These are phyloP conservation scores for Scylla paramamosain DNA, from an alignment of 1,140 invertebrate genomes.

Conservation along the genomic window DNA sequence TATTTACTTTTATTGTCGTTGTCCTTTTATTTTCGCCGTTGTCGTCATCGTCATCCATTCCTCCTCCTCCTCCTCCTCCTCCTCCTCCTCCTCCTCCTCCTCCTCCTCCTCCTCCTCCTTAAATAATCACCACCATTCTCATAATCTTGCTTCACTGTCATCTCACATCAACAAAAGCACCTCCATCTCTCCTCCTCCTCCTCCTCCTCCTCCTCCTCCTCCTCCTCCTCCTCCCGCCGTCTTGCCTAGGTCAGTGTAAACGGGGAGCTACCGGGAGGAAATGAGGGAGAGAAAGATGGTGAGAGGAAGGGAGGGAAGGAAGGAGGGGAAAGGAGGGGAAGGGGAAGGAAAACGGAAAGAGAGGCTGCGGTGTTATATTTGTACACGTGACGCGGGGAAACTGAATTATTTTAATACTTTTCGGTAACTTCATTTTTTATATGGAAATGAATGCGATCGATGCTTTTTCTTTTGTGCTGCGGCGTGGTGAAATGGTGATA, in stretches of 20 bases:
- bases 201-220: not conserved
- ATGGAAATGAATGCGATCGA: no score
- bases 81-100: not conserved
- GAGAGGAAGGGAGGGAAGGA: not conserved
- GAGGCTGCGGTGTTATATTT: not conserved
- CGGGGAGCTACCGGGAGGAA: not conserved
- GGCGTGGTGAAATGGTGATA: no score
- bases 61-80: no score
- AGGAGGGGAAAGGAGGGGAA: not conserved
- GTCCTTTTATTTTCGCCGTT: no score
- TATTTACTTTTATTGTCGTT: no score
- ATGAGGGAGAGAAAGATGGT: slow-evolving; percentile 26
- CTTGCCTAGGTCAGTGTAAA: slow-evolving; percentile 18
- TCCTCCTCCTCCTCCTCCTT: not conserved
- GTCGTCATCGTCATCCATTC: no score
- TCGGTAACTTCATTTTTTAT: no score
- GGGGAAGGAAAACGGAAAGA: not conserved
- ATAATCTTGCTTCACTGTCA: not conserved
- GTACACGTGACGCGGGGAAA: not conserved
- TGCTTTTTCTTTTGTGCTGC: no score
- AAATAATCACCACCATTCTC: no score
- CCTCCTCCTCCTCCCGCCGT: not conserved
- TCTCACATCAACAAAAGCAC: not conserved
- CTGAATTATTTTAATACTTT: no score
- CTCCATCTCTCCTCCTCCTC: not conserved